Evolutionary conservation across 2,113 vertebrate species (phyloP).

Genomic region (Morone saxatilis): DNA sequence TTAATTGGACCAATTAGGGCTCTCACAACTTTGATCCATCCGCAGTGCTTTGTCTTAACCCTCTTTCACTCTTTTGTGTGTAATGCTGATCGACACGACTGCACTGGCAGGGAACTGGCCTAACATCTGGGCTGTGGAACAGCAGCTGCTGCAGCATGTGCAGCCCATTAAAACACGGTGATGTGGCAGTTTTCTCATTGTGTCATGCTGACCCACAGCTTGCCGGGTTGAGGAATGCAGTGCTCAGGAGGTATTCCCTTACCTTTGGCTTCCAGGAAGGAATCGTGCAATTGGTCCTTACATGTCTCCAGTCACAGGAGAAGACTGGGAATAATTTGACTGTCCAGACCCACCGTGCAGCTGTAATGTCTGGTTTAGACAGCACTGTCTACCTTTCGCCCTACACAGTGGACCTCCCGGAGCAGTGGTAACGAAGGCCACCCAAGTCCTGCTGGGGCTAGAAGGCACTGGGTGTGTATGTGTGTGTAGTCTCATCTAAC

Average conservation of each 20-base stretch:
- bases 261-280: slow-evolving; percentile 69
- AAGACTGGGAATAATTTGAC: slow-evolving; percentile 75
- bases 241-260: slow-evolving; percentile 59
- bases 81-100: slow-evolving; percentile 14
- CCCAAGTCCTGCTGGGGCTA: slow-evolving; percentile 74
- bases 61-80: slow-evolving; percentile 30
- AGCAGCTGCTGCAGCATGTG: slow-evolving; percentile 58
- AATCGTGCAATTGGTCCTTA: slow-evolving; percentile 59
- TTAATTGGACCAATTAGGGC: slow-evolving; percentile 65
- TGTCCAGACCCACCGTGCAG: slow-evolving; percentile 70
- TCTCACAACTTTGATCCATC: slow-evolving; percentile 59
- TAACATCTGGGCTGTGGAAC: slow-evolving; percentile 49
- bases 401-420: slow-evolving; percentile 74
- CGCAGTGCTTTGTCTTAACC: slow-evolving; percentile 31
- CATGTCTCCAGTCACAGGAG: slow-evolving; percentile 58
- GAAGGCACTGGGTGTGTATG: slow-evolving; percentile 37
- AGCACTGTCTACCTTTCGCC: slow-evolving; percentile 69
- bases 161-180: slow-evolving; percentile 60
- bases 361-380: slow-evolving; percentile 78
- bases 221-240: slow-evolving; percentile 43
- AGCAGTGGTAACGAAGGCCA: slow-evolving; percentile 75
- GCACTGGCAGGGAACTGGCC: slow-evolving; percentile 19
- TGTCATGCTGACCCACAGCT: slow-evolving; percentile 45
- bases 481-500: slow-evolving; percentile 58
- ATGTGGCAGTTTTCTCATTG: slow-evolving; percentile 66